Base-by-base conservation (phyloP, 2,113 vertebrate genomes). In the Steatornis caripensis region DNA sequence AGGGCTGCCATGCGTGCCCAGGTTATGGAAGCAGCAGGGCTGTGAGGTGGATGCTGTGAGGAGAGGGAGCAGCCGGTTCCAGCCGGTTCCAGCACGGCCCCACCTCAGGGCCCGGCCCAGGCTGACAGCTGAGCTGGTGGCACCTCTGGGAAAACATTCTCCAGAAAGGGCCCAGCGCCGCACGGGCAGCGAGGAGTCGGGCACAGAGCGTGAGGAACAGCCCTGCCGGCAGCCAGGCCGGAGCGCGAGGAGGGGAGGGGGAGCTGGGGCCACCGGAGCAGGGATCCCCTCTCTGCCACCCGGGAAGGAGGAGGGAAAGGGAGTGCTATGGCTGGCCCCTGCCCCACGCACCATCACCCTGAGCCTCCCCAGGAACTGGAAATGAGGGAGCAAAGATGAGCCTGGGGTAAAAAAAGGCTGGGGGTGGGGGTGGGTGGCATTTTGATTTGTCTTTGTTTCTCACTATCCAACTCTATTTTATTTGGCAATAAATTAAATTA, bases 141-240 rank as follows among this genome's bases (percentile, higher is more conserved):
- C 2, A 0, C 19, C 53, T 2, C 24, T 5, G 12, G 17, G 15
- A 12, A 24, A 19, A 7, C 5, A 0, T 7, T 37, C 66, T 9
- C 34, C 37, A 11, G 14, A 30, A 18, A 13, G 15, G 37, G 32
- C 30, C 23, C 4, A 27, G 11, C 1, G 6, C 11, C 1, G 6
- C 51, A 27, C 14, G 6, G n/a, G 22, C 22, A 48, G 72, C 1
- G 1, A 17, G 45, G 45, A 20, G 45, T 0, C 7, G 72, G 21
- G 58, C 68, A 15, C 2, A 17, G 4, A 5, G n/a, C 1, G 26
- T 6, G 32, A 74, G 36, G n/a, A 43, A 54, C 12, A n/a, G 30
- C 60, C 53, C 29, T 15, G 54, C 18, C 1, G 1, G 54, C 46
- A 36, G 36, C 26, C 12, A 5, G 48, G 18, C 11, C 0, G 12